Base-by-base conservation (phyloP, 2,113 vertebrate species). In the Lasiurus cinereus region DNA sequence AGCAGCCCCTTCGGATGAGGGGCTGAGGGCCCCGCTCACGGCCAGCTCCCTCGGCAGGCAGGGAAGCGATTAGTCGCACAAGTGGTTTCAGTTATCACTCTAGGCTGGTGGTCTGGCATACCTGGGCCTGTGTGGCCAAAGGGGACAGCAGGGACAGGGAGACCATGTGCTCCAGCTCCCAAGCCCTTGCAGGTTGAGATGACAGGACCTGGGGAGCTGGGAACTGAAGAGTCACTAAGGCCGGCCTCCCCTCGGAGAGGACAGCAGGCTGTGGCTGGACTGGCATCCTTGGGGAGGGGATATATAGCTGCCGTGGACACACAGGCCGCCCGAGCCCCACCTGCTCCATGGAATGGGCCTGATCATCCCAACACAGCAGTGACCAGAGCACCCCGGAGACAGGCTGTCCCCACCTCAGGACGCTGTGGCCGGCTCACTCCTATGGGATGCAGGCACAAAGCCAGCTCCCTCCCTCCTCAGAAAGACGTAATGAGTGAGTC, bases 291-390 rank as follows among this genome's bases (percentile, higher is more conserved):
- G 33, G 29, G 12, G 27, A 6, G 50, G 6, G 36, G 27, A 6
- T 1, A 0, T 2, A 14, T 19, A 52, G 62, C 62, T 82, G 15
- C 46, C 43, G 43, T 1, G 29, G 33, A 6, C 24, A 9, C 56
- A 1, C 13, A 29, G 39, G 48, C 21, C n/a, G n/a, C 33, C 52
- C 33, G 5, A 64, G 11, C 12, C 29, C 22, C 12, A 69, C 54
- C 76, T 48, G 33, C 59, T 50, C 56, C 14, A 2, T 39, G 56
- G 69, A 67, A 8, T 22, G n/a, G 72, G 77, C 48, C 33, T 0
- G 0, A 66, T 22, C 16, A 5, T 46, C 16, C 84, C 74, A 36
- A 4, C 18, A 43, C 36, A 4, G 18, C 62, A 46, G 31, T 8
- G 54, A 50, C n/a, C 67, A 21, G 0, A 62, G 70, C 36, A 33